Evolutionary conservation across 1,140 invertebrate genomes (phyloP).

Genomic region (Tetragonula clypearis): DNA sequence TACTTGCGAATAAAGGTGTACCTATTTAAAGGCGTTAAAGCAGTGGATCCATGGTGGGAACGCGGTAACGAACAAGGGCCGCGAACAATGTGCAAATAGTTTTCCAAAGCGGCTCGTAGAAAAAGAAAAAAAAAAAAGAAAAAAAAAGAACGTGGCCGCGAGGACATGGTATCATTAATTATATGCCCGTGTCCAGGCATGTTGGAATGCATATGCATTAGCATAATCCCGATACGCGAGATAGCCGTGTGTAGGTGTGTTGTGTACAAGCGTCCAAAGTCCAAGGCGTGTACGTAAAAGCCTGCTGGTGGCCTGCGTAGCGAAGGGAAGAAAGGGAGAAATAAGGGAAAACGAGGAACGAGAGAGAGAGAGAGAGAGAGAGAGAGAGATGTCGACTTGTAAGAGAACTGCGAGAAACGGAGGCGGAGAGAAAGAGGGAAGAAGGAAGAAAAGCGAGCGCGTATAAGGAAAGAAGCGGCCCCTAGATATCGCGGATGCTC

Average conservation of each 20-base stretch:
- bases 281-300: not conserved
- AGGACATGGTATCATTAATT: conserved; percentile 47
- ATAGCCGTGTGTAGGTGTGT: conserved; percentile 29
- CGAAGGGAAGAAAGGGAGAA: not conserved
- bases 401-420: not conserved
- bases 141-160: conserved; percentile 38
- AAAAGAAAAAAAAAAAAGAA: conserved; percentile 21
- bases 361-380: not conserved
- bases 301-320: too few relatives aligned
- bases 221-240: conserved; percentile 62
- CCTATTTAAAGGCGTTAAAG: not conserved
- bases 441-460: conserved; percentile 23
- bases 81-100: conserved; percentile 40
- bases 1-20: not conserved
- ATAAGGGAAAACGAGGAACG: not conserved
- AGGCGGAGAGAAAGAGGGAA: not conserved
- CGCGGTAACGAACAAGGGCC: conserved; percentile 23
- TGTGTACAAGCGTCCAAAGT: conserved; percentile 18
- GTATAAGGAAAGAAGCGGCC: conserved; percentile 44
- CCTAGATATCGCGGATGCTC: conserved; percentile 34
- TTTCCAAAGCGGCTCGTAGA: conserved; percentile 9
- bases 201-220: conserved; percentile 64
- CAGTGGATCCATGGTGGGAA: not conserved
- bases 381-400: too few relatives aligned
- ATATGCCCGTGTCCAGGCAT: conserved; percentile 37